Conservation (phyloP, 2,113 vertebrate species). For the Eulemur rufifrons region DNA sequence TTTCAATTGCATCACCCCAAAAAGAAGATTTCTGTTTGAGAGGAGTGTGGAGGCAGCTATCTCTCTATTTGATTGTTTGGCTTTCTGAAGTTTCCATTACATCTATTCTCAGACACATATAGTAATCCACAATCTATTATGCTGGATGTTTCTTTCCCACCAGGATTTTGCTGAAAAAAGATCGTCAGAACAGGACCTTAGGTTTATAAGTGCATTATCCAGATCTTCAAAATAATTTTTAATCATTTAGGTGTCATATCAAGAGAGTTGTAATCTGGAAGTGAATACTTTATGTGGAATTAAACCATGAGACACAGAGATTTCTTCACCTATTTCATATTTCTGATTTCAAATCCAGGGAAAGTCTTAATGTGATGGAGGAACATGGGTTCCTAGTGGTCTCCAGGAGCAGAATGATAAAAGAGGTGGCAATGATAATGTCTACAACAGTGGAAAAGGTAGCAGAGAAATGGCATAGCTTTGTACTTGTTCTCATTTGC, state of each 20-base stretch:
- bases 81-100: conserved; percentile 64
- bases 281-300: background rate
- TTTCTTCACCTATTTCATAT: background rate
- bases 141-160: background rate
- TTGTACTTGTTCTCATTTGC: accelerated
- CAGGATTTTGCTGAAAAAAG: conserved; percentile 7
- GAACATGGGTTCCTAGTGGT: background rate
- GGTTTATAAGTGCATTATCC: background rate
- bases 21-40: conserved; percentile 48
- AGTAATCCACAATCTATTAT: conserved; percentile 53
- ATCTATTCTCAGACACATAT: conserved; percentile 33
- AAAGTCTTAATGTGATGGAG: background rate
- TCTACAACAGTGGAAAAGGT: accelerated
- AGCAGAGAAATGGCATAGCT: background rate
- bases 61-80: conserved; percentile 51
- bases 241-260: conserved; percentile 2
- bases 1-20: conserved; percentile 37
- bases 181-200: background rate
- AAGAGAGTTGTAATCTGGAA: background rate
- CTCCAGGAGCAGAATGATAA: background rate
- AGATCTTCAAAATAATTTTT: conserved; percentile 6
- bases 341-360: background rate
- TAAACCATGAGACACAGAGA: background rate
- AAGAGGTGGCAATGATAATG: background rate
- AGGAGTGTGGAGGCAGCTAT: background rate